Evolutionary conservation across 1,140 invertebrate genomes (phyloP).

Genomic region (Atta texana): DNA sequence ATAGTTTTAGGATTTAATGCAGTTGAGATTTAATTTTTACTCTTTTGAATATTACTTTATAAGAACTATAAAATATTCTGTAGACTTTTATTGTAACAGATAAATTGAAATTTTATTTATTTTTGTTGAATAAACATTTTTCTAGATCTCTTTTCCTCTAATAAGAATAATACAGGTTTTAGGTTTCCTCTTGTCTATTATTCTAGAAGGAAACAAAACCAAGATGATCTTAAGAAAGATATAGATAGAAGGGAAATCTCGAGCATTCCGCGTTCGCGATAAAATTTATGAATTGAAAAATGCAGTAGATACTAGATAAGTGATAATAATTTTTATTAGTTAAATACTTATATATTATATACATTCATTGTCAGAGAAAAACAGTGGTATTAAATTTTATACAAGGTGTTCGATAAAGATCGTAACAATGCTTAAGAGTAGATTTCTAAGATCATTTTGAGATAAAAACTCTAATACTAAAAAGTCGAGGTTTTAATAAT

Average conservation of each 20-base stretch:
- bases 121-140: background rate
- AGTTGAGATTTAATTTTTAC: too few species aligned
- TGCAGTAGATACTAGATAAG: background rate
- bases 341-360: background rate
- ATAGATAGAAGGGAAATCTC: background rate
- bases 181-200: slow-evolving; percentile 18
- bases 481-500: too few species aligned
- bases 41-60: too few species aligned
- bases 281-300: slow-evolving; percentile 15
- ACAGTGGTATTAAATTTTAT: too few species aligned
- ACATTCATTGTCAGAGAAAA: too few species aligned
- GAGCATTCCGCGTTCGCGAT: background rate
- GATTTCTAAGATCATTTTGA: too few species aligned
- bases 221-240: background rate
- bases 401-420: too few species aligned
- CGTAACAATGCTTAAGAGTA: too few species aligned
- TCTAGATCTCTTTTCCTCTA: background rate
- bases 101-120: background rate
- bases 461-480: too few species aligned
- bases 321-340: background rate
- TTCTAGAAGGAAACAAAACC: background rate
- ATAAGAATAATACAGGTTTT: background rate
- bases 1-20: too few species aligned
- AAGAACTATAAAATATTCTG: background rate
- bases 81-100: background rate